Evolutionary conservation across 2,113 vertebrate genomes (phyloP).

Genomic region (Vireo altiloquus): DNA sequence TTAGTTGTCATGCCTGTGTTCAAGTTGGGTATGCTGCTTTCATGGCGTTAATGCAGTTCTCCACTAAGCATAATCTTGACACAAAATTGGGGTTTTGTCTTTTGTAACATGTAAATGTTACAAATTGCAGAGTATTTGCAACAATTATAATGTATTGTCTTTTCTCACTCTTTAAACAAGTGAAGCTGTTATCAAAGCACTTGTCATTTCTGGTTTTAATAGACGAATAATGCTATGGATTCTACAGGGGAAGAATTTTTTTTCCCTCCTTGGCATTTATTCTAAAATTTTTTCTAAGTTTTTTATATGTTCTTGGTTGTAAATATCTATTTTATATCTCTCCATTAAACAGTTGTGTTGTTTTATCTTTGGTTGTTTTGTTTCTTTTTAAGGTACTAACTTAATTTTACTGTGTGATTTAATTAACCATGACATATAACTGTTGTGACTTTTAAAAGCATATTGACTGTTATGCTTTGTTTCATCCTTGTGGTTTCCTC

Average conservation of each 20-base stretch:
- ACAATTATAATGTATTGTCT: not conserved
- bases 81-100: not conserved
- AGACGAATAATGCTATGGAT: not conserved
- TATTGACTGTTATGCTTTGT: not conserved
- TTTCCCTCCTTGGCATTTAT: not conserved
- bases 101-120: not conserved
- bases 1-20: not conserved
- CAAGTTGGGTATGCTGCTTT: not conserved
- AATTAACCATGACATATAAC: not conserved
- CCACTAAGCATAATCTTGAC: not conserved
- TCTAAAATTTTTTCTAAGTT: not conserved
- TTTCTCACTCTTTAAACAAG: not conserved
- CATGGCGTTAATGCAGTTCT: not conserved
- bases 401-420: not conserved
- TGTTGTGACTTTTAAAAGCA: not conserved
- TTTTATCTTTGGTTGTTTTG: not conserved
- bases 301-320: not conserved
- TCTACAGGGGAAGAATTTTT: fast-evolving
- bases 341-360: not conserved
- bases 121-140: not conserved
- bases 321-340: not conserved
- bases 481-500: not conserved
- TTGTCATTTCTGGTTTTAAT: not conserved
- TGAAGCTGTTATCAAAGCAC: not conserved
- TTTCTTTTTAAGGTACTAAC: not conserved